Conservation (phyloP, 92 coral and sea anemone species). For the Umimayanthus kanabou region DNA sequence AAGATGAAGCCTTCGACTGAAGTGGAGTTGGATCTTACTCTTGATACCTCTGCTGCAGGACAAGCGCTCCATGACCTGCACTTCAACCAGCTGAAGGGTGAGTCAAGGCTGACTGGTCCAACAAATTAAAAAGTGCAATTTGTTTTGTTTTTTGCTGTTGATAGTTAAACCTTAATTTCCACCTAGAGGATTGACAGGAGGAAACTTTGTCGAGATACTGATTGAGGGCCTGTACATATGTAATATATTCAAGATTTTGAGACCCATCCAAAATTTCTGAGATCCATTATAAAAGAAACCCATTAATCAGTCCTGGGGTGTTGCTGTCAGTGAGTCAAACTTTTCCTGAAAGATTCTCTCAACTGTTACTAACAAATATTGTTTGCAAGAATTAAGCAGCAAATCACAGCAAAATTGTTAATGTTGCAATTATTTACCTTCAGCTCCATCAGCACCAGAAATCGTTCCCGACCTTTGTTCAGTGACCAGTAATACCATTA, state of each 20-base stretch:
- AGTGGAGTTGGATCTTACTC: slow-evolving; percentile 84
- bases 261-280: too few relatives aligned
- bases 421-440: not conserved
- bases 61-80: slow-evolving; percentile 87
- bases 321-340: too few relatives aligned
- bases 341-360: not conserved
- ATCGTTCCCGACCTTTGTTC: slow-evolving; percentile 93
- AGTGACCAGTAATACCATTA: slow-evolving; percentile 89
- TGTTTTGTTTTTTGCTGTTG: too few relatives aligned
- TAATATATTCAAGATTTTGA: too few relatives aligned
- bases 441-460: slow-evolving; percentile 98
- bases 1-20: slow-evolving; percentile 55
- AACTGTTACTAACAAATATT: too few relatives aligned
- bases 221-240: too few relatives aligned
- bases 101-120: not conserved
- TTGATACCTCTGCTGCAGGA: slow-evolving; percentile 78
- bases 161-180: not conserved
- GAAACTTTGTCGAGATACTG: too few relatives aligned
- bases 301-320: too few relatives aligned
- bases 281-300: too few relatives aligned
- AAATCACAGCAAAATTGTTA: not conserved
- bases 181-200: not conserved
- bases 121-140: not conserved
- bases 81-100: slow-evolving; percentile 92
- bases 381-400: not conserved